A percentile compares a stretch with the other conserved stretches of the same genome.
phyloP scores from a whole-genome alignment of 2,888 invertebrate species.

The Sympetrum striolatum region DNA sequence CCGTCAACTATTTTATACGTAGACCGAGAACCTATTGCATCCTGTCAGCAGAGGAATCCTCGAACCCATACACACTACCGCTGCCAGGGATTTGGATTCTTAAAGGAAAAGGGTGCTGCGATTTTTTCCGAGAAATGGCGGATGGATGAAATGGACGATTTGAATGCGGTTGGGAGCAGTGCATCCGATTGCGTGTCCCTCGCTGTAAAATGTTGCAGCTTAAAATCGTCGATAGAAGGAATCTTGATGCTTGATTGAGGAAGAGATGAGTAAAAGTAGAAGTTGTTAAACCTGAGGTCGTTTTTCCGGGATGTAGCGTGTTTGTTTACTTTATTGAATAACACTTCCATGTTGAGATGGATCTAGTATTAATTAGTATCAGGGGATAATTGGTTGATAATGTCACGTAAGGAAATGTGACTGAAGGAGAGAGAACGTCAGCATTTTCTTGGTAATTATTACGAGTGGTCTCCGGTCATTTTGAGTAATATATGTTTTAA shows the following conservation, averaged over 20 bases:
- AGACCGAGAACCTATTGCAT: neutral
- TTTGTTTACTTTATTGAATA: neutral
- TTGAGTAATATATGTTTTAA: too few species aligned
- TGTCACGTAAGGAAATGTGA: too few species aligned
- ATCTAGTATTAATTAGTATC: too few species aligned
- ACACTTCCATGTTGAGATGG: too few species aligned
- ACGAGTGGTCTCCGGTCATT: too few species aligned
- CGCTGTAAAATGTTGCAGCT: neutral
- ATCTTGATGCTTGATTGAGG: neutral
- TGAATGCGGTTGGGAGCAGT: neutral
- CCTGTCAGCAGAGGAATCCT: neutral
- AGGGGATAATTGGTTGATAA: too few species aligned
- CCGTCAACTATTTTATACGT: neutral
- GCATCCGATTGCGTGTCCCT: neutral
- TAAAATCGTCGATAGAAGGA: neutral
- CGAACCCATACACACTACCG: neutral
- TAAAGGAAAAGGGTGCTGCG: neutral
- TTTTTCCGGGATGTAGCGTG: neutral
- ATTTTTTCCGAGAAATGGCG: neutral
- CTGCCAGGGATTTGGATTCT: neutral
- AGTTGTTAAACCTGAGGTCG: neutral
- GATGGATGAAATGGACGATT: neutral
- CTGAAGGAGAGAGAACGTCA: too few species aligned
- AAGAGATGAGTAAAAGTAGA: neutral
- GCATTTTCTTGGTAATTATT: too few species aligned